phyloP scores from a whole-genome alignment of 2,797 vertebrate genomes.

The Enteromius paludinosus region DNA sequence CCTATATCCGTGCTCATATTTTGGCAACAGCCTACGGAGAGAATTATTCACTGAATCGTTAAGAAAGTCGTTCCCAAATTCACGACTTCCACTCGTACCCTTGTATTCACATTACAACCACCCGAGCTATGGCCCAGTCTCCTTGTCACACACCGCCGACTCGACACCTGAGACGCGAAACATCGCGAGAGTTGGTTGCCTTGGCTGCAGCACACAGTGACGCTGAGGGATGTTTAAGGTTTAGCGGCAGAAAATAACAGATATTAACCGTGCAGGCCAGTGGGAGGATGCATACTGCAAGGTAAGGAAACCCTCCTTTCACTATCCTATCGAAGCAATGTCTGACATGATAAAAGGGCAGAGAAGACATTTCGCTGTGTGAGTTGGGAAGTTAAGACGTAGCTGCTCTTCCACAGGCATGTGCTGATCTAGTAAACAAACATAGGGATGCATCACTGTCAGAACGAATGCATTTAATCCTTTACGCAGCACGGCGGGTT shows the following conservation, averaged over 20 bases:
- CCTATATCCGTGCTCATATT: neutral
- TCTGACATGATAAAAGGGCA: neutral
- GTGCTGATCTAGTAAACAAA: slow-evolving; percentile 48
- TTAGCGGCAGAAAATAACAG: slow-evolving; percentile 54
- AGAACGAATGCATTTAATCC: neutral
- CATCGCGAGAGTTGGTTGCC: slow-evolving; percentile 82
- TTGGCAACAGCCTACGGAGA: too few relatives aligned
- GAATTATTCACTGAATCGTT: too few relatives aligned
- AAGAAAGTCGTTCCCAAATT: neutral
- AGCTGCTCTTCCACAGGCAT: slow-evolving; percentile 45
- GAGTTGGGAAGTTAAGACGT: slow-evolving; percentile 48
- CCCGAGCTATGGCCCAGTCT: neutral
- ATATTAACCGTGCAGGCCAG: slow-evolving; percentile 39
- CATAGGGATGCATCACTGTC: slow-evolving; percentile 29
- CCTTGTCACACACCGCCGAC: slow-evolving; percentile 16
- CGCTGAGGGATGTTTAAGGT: slow-evolving; percentile 62
- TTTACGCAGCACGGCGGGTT: slow-evolving; percentile 1
- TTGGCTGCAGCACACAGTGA: slow-evolving; percentile 75
- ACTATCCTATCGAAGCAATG: neutral
- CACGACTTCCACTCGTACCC: too few relatives aligned
- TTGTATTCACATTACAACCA: neutral
- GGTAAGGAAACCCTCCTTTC: slow-evolving; percentile 53
- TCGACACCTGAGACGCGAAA: slow-evolving; percentile 50
- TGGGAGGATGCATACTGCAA: slow-evolving; percentile 30
- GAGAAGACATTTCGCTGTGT: slow-evolving; percentile 20